Conservation (phyloP, 1,140 invertebrate genomes). For the Drosophila cardini region DNA sequence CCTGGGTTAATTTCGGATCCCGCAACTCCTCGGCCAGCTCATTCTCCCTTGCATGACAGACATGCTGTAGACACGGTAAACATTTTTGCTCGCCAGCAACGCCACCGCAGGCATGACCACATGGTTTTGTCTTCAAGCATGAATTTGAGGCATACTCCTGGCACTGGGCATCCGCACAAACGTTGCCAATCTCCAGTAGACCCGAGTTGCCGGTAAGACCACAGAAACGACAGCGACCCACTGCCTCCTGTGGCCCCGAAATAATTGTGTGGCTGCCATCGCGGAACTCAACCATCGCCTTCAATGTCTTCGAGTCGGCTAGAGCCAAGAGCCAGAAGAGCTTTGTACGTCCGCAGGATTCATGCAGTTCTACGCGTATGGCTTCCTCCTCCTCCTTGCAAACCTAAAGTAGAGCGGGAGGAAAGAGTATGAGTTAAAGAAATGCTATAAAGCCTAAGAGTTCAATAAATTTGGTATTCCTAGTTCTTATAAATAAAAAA, state of each 20-base stretch:
- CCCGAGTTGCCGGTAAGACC: slow-evolving; percentile 93
- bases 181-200: slow-evolving; percentile 94
- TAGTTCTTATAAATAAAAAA: no score
- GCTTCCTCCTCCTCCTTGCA: slow-evolving; percentile 98
- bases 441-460: no score
- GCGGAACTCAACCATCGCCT: slow-evolving; percentile 97
- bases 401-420: slow-evolving; percentile 77
- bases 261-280: slow-evolving; percentile 87
- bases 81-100: slow-evolving; percentile 93
- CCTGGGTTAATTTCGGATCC: slow-evolving; percentile 90
- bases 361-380: slow-evolving; percentile 96
- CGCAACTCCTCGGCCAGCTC: slow-evolving; percentile 87
- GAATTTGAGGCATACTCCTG: slow-evolving; percentile 94
- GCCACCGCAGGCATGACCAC: slow-evolving; percentile 97
- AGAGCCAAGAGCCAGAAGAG: slow-evolving; percentile 97
- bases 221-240: slow-evolving; percentile 96
- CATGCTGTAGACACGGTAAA: slow-evolving; percentile 92
- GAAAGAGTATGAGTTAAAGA: not conserved
- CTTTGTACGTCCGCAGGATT: slow-evolving; percentile 97
- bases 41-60: slow-evolving; percentile 81
- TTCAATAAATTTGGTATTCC: no score
- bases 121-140: slow-evolving; percentile 92
- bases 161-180: slow-evolving; percentile 97
- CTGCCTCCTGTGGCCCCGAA: slow-evolving; percentile 85
- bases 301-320: slow-evolving; percentile 96